Evolutionary conservation across 2,113 vertebrate species (phyloP), one percentile per base, ranked within the genome.

Genomic region (Andinoacara biseriatus): DNA sequence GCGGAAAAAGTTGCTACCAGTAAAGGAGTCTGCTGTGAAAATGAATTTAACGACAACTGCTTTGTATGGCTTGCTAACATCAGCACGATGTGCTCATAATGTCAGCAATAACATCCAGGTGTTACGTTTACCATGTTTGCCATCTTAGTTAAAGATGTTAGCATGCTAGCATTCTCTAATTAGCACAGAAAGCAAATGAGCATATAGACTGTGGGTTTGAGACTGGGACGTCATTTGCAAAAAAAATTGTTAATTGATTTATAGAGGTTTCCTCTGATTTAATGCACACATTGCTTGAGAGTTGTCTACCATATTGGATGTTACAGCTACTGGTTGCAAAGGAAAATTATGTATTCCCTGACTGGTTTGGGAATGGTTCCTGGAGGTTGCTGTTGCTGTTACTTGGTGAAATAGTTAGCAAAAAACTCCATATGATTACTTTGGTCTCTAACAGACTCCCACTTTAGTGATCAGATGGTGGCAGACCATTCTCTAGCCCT

Each of bases 281-380:
- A 14, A 46, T 67, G 14, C 22, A 46, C 3, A 67, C 38, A 46
- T 46, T 67, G 38, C 22, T 67, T 46, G 38, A 67, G 22, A 67
- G 38, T 26, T 67, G 22, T 67, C 38, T 26, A 0, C 22, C 22
- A 43, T 46, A 0, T 38, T 46, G 1, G 14, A 67, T 67, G 40
- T 43, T 67, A 5, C 3, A 67, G 26, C 40, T 0, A 0, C 40
- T 26, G 18, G 22, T 69, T 49, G 24, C 4, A 29, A 49, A 0
- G 5, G 0, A 24, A 69, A 49, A 49, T 49, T 69, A 46, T 49
- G 18, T 49, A 69, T 49, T 49, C 1, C 63, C 40, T 29, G 26
- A 49, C 15, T 69, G 6, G 24, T 49, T 69, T 49, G 40, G 29
- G 63, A 69, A 10, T 49, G 0, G 9, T 29, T 69, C 0, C 26